Evolutionary conservation across 2,888 invertebrate species (phyloP).

Genomic region (Meiosimyza decipiens): DNA sequence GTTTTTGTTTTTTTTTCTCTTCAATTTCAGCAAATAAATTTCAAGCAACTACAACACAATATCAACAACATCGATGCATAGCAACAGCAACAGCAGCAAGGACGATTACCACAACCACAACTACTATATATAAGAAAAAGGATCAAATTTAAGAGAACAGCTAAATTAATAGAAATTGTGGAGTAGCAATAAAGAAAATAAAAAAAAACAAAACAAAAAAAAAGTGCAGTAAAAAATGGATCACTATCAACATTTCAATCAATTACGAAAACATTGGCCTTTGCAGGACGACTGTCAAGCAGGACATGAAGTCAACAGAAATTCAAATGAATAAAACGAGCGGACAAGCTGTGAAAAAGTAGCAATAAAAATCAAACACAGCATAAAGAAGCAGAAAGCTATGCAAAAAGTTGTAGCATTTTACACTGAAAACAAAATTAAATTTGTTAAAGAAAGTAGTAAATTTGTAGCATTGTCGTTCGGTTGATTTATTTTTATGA

Average conservation of each 20-base stretch:
- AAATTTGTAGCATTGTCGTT: no score
- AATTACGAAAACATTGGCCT: conserved; percentile 17
- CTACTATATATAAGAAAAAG: no score
- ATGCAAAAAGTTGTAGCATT: no score
- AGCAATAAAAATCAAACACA: background rate
- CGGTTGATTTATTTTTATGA: no score
- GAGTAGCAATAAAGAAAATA: background rate
- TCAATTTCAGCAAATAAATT: background rate
- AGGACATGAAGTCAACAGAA: conserved; percentile 16
- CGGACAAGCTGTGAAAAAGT: background rate
- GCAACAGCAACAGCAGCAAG: conserved; percentile 1
- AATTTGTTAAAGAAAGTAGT: no score
- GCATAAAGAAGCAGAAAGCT: background rate
- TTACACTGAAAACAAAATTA: no score
- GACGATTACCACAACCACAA: background rate
- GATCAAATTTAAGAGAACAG: background rate
- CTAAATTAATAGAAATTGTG: background rate
- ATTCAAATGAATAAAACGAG: background rate
- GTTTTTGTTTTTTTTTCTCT: background rate
- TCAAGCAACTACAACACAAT: conserved; percentile 5
- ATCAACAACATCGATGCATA: background rate
- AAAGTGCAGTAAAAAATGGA: background rate
- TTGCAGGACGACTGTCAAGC: conserved; percentile 1
- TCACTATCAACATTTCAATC: conserved; percentile 1
- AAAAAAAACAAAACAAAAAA: background rate